Percentiles rank a stretch among this genome's conserved stretches.
phyloP scores from a whole-genome alignment of 2,888 invertebrate species.

The Agriopis aurantiaria region DNA sequence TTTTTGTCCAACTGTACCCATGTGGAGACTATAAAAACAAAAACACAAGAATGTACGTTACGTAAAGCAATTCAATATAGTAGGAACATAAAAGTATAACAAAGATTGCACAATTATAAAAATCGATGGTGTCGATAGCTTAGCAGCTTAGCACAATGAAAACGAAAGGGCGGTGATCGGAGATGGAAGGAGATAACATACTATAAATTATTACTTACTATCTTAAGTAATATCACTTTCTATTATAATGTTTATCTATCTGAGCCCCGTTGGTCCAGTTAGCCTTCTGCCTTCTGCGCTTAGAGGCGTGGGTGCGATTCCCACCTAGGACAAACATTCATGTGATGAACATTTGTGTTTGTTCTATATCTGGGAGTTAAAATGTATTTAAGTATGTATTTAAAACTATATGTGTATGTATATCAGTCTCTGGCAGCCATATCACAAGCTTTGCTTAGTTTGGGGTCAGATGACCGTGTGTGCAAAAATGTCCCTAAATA shows the following conservation, averaged over 20 bases:
- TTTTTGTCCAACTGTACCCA: not conserved
- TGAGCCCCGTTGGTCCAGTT: too few species aligned
- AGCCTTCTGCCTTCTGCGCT: too few species aligned
- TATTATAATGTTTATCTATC: not conserved
- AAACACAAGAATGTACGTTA: constrained; percentile 4
- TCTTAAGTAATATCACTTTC: not conserved
- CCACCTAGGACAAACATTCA: too few species aligned
- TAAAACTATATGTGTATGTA: too few species aligned
- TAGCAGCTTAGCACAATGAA: constrained; percentile 15
- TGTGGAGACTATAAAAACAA: not conserved
- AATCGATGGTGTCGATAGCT: constrained; percentile 24
- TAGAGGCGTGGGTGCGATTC: too few species aligned
- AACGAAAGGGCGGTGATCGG: constrained; percentile 25
- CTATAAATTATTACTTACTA: not conserved
- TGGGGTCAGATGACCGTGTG: too few species aligned
- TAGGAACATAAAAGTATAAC: not conserved
- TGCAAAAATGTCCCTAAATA: too few species aligned
- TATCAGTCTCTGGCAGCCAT: too few species aligned
- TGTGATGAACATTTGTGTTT: too few species aligned
- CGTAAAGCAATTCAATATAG: constrained; percentile 9
- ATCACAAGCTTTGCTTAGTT: too few species aligned
- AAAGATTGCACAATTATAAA: constrained; percentile 8
- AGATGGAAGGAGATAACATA: constrained; percentile 26
- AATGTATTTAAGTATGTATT: too few species aligned
- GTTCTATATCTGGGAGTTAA: too few species aligned